Conservation (phyloP, 2,888 invertebrate species). For the Polyommatus icarus region DNA sequence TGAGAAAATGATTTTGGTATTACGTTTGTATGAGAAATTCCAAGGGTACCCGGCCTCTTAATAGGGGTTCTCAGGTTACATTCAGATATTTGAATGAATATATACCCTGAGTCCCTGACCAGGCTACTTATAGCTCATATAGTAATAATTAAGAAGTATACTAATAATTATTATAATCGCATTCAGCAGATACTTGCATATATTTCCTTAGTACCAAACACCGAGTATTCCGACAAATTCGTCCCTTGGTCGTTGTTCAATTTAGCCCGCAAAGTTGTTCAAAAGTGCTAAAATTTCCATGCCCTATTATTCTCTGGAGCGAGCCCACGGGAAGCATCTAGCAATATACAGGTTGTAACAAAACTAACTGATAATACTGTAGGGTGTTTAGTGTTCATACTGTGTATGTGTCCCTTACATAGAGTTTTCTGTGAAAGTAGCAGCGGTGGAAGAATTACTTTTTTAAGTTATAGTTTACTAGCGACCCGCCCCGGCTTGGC, state of each 20-base stretch:
- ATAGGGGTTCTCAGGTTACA: no score
- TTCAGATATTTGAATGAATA: no score
- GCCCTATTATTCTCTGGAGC: neutral
- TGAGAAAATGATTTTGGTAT: no score
- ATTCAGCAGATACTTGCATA: neutral
- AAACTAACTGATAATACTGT: neutral
- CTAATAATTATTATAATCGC: neutral
- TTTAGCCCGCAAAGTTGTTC: neutral
- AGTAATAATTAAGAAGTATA: neutral
- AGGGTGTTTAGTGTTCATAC: neutral
- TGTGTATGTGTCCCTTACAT: no score
- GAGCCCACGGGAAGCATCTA: neutral
- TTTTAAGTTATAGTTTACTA: no score
- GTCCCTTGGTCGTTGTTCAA: neutral
- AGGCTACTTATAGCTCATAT: no score
- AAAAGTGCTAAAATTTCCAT: neutral
- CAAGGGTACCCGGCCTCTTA: no score
- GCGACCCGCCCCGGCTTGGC: no score
- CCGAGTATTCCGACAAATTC: neutral
- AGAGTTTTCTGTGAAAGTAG: no score
- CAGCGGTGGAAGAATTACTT: no score
- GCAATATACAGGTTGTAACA: neutral
- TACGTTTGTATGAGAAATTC: no score
- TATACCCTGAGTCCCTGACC: no score
- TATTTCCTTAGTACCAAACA: neutral